phyloP scores from a whole-genome alignment of 2,113 vertebrate species.

The Rhinolophus sinicus region DNA sequence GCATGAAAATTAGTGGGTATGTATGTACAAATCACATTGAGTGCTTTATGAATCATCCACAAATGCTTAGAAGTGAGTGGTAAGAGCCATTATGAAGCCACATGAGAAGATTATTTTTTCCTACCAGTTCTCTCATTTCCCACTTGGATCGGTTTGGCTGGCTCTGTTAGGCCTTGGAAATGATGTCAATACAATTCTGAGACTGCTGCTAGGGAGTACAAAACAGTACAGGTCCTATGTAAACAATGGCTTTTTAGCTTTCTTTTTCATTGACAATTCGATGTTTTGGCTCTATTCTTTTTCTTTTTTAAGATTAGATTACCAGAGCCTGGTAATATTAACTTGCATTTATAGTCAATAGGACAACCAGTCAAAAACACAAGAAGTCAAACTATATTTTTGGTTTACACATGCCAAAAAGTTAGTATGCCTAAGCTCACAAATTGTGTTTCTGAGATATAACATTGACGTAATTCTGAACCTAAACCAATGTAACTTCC shows the following conservation, averaged over 20 bases:
- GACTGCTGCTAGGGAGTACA: slow-evolving; percentile 74
- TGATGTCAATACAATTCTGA: slow-evolving; percentile 61
- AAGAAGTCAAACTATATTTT: slow-evolving; percentile 39
- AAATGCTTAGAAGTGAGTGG: slow-evolving; percentile 51
- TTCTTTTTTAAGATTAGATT: slow-evolving; percentile 65
- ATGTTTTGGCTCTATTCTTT: slow-evolving; percentile 25
- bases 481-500: background rate
- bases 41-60: slow-evolving; percentile 68
- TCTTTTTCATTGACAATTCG: slow-evolving; percentile 56
- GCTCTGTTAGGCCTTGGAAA: slow-evolving; percentile 43
- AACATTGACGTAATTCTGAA: slow-evolving; percentile 34
- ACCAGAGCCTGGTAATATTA: background rate
- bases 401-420: slow-evolving; percentile 48
- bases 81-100: slow-evolving; percentile 57
- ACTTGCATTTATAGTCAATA: slow-evolving; percentile 13
- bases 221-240: slow-evolving; percentile 67
- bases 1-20: slow-evolving; percentile 63
- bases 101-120: slow-evolving; percentile 52
- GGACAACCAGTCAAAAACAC: slow-evolving; percentile 37
- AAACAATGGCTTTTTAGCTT: slow-evolving; percentile 35
- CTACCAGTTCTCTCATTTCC: slow-evolving; percentile 60
- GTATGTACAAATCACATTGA: slow-evolving; percentile 12
- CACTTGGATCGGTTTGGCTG: slow-evolving; percentile 58
- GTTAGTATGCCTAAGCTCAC: slow-evolving; percentile 46
- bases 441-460: background rate